Conservation (phyloP, 2,113 vertebrate genomes). For the Anseranas semipalmata region DNA sequence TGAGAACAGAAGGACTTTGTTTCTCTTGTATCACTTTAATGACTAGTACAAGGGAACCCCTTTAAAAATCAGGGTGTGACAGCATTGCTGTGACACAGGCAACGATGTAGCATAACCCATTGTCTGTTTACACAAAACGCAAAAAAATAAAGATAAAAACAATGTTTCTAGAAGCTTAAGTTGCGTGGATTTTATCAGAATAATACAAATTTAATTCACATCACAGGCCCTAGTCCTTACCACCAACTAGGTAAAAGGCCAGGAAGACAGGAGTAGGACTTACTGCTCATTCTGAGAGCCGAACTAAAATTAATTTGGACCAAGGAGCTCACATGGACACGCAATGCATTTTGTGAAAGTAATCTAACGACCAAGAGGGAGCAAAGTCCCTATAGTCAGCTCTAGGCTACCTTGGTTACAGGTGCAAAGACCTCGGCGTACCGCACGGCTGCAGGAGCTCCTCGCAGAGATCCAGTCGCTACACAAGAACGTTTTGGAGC, state of each 20-base stretch:
- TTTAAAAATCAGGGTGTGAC: not conserved
- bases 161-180: not conserved
- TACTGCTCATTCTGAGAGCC: not conserved
- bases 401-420: not conserved
- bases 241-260: not conserved
- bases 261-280: not conserved
- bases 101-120: not conserved
- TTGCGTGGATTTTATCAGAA: not conserved
- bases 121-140: not conserved
- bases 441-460: not conserved
- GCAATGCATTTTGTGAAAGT: not conserved
- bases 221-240: not conserved
- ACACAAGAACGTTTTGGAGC: not conserved
- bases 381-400: not conserved
- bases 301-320: not conserved
- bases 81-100: not conserved
- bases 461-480: not conserved
- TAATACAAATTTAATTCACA: not conserved
- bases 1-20: not conserved
- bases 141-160: not conserved
- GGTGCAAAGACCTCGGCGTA: not conserved
- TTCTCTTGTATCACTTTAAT: not conserved
- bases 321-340: fast-evolving
- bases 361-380: not conserved
- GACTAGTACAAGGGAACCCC: not conserved